phyloP scores from a whole-genome alignment of 30 jellyfish, hydroid and myxozoan species.

The Pelagia noctiluca region DNA sequence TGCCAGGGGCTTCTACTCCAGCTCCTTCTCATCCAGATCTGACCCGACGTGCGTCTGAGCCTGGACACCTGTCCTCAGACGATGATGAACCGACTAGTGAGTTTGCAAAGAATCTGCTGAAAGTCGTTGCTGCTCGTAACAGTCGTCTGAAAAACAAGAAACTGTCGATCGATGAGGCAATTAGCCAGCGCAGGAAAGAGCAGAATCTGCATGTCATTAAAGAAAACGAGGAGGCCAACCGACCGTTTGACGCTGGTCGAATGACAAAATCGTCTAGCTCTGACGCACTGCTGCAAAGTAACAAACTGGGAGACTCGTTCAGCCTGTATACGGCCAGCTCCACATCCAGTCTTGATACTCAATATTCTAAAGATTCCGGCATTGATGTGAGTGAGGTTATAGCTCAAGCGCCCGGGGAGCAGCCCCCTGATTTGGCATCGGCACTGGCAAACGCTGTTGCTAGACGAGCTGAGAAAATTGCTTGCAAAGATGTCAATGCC shows the following conservation, averaged over 20 bases:
- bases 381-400: constrained; percentile 65
- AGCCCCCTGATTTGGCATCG: constrained; percentile 81
- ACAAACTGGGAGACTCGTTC: constrained; percentile 63
- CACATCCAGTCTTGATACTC: constrained; percentile 89
- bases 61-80: constrained; percentile 29
- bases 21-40: background rate
- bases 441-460: constrained; percentile 96
- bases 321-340: constrained; percentile 80
- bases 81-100: constrained; percentile 65
- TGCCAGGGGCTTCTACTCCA: constrained; percentile 48
- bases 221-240: constrained; percentile 44
- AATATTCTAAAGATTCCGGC: constrained; percentile 91
- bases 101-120: constrained; percentile 56
- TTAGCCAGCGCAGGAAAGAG: constrained; percentile 42
- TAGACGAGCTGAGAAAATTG: constrained; percentile 82
- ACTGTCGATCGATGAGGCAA: constrained; percentile 52
- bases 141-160: constrained; percentile 43
- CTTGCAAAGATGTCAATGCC: constrained; percentile 53
- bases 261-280: constrained; percentile 61
- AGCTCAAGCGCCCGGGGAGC: constrained; percentile 66
- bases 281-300: constrained; percentile 49
- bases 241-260: constrained; percentile 2
- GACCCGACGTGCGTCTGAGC: constrained; percentile 18
- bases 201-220: constrained; percentile 63
- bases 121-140: constrained; percentile 82